phyloP scores from a whole-genome alignment of 2,888 invertebrate species.

The Pseudoips prasinana region DNA sequence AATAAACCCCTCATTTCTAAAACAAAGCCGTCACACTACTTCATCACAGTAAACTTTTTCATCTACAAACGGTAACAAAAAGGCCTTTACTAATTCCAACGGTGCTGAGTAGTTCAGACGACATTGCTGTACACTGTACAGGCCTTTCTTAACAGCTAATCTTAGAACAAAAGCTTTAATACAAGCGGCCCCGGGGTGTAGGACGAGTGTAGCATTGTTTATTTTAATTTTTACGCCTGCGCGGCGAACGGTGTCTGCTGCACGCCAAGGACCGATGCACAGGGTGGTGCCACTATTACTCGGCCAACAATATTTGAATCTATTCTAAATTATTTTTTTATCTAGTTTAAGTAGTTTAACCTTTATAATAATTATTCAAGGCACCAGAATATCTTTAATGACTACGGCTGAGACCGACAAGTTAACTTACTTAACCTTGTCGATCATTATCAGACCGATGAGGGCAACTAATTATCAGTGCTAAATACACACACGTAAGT shows the following conservation, averaged over 20 bases:
- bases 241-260: slow-evolving; percentile 46
- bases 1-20: slow-evolving; percentile 21
- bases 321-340: no score
- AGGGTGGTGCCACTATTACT: slow-evolving; percentile 41
- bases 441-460: no score
- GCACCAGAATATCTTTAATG: no score
- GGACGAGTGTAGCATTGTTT: slow-evolving; percentile 75
- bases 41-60: slow-evolving; percentile 34
- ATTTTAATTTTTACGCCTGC: slow-evolving; percentile 78
- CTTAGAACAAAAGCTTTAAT: slow-evolving; percentile 80
- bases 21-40: slow-evolving; percentile 29
- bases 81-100: slow-evolving; percentile 29
- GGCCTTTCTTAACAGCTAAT: slow-evolving; percentile 77
- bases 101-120: slow-evolving; percentile 37
- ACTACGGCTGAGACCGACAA: no score
- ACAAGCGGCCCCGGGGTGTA: slow-evolving; percentile 65
- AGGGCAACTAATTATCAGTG: no score
- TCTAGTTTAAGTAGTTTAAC: no score
- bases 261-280: slow-evolving; percentile 48
- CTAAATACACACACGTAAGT: no score
- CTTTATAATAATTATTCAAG: no score
- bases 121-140: slow-evolving; percentile 38
- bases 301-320: no score
- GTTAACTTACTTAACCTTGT: no score
- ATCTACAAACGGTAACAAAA: slow-evolving; percentile 28